Base-by-base conservation (phyloP, 1,140 invertebrate genomes). In the Aphaenogaster rudis region DNA sequence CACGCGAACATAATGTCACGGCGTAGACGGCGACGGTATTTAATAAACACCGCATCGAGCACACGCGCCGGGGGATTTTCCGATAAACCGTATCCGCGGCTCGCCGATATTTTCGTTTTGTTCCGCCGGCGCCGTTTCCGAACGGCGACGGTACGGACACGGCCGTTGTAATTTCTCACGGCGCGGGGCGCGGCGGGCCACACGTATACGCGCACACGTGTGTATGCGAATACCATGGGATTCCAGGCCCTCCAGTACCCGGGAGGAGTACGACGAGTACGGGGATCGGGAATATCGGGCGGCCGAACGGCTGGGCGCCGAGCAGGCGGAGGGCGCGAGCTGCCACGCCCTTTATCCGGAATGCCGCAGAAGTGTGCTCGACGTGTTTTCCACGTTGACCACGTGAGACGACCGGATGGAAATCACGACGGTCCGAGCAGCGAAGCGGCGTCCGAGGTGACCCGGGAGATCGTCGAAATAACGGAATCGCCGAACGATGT, bases 201-300 rank as follows among this genome's bases (percentile, higher is more conserved):
- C 45, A 28, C 66, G 42, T 13, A 36, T 17, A 17, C 11, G 11
- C 54, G 54, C n/a, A 57, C 66, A 15, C 21, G 21, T 69, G 8
- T 45, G 72, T 84, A 79, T 72, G 64, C 48, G 64, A 80, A 85
- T 67, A 84, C 57, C 28, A 28, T 80, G 90, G 71, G 86, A 93
- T 95, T 94, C 91, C 92, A 96, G 95, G 86, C 95, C 95, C 21
- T 96, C 95, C 45, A 95, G 94, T 64, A 95, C 94, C 45, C 89
- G 86, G 42, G 94, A 95, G 86, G 57, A 91, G 52, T 93, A 94
- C 90, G 95, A 95, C 64, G 93, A 95, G 61, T 92, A 94, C 85
- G 86, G 78, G 42, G 94, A 95, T 91, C 93, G 91, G 28, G 95
- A 96, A 88, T 95, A 95, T 86, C 88, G 92, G 52, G 94, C 94